Evolutionary conservation across 2,113 vertebrate genomes (phyloP), one percentile per base, ranked within the genome.

Genomic region (Gobiocypris rarus): DNA sequence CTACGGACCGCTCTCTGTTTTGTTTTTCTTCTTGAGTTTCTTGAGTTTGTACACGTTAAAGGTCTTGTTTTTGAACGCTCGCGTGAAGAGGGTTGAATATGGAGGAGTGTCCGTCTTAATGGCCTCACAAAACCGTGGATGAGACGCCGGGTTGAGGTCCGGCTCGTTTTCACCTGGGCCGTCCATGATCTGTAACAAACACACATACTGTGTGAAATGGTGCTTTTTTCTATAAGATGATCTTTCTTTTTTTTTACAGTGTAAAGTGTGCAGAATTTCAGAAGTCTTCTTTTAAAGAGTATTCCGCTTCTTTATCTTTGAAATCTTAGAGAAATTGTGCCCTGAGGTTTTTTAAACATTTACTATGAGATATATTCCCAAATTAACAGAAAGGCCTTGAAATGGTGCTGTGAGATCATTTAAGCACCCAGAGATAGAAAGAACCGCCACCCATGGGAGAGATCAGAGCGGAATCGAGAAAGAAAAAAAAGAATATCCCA

Each of bases 31-130:
- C 92, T 91, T 93, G 75, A 89, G 90, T 89, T 94, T 94, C 87
- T 90, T 94, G 67, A 98, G 92, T 86, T 91, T 95, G 95, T 98
- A 99, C 70, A 99, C 96, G 0, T 97, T 95, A 92, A 99, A 99
- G 4, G 97, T 98, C 92, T 98, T 99, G 92, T 98, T 99, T 83
- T 95, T 95, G 88, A 98, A 99, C 5, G 96, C 96, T 79, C 94
- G 93, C 48, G 93, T 94, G 92, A 99, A 99, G 88, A 96, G 92
- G 0, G 69, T 69, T 0, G 86, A 81, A 79, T 96, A 97, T 3
- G 94, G 85, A 0, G 94, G 91, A 0, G 90, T 87, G 67, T 95
- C 95, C 8, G 89, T 94, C 92, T 96, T 97, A 5, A 99, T 90
- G 86, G 96, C 96, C 86, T 98, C 96, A 28, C 98, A 99, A 89